phyloP scores from a whole-genome alignment of 2,113 vertebrate species.

The Bos javanicus region DNA sequence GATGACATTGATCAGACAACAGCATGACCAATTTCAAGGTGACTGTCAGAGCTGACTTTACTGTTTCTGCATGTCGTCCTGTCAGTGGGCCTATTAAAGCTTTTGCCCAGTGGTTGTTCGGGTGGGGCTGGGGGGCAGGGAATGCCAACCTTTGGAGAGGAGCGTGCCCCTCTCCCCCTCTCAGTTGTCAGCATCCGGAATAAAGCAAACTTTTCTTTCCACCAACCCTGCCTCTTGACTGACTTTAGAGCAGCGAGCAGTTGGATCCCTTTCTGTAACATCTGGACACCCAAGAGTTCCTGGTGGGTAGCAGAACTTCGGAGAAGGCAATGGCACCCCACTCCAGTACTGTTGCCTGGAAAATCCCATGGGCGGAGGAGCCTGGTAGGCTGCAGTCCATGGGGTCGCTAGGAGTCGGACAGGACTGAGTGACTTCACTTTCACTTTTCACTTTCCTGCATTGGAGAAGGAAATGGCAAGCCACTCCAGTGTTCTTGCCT shows the following conservation, averaged over 20 bases:
- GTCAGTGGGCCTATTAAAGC: background rate
- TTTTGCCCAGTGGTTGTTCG: fast-evolving
- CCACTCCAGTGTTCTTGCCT: too few relatives aligned
- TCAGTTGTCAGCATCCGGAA: background rate
- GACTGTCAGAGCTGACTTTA: background rate
- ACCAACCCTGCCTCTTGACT: background rate
- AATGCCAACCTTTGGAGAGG: background rate
- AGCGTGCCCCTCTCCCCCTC: fast-evolving
- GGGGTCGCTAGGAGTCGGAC: too few relatives aligned
- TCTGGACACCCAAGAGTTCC: background rate
- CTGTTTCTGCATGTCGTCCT: background rate
- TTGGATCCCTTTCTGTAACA: background rate
- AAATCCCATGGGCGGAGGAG: too few relatives aligned
- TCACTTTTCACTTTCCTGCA: too few relatives aligned
- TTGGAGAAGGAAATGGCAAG: too few relatives aligned
- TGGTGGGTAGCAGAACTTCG: background rate
- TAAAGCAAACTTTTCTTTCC: background rate
- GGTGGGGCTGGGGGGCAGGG: background rate
- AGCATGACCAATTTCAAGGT: background rate
- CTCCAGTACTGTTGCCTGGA: too few relatives aligned
- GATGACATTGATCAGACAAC: background rate
- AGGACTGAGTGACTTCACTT: too few relatives aligned
- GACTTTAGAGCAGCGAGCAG: background rate
- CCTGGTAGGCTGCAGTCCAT: too few relatives aligned
- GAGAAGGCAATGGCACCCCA: too few relatives aligned